Evolutionary conservation across 2,888 invertebrate genomes (phyloP), one percentile per base, ranked within the genome.

Genomic region (Willowsia nigromaculata): DNA sequence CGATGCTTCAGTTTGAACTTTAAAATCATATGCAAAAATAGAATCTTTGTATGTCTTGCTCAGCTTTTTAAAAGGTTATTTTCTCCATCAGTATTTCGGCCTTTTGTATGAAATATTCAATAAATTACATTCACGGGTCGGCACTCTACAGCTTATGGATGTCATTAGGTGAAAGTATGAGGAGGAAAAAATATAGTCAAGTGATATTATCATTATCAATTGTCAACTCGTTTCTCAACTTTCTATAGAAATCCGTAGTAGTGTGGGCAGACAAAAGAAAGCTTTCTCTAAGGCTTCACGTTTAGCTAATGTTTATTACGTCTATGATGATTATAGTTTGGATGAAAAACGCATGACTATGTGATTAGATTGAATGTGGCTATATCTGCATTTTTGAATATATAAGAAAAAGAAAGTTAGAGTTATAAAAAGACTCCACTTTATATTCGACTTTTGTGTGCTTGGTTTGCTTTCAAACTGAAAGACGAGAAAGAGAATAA

Each of bases 121-220:
- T 65, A 65, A 30, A n/a, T n/a, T n/a, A n/a, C 15, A n/a, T 65
- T 65, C 37, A n/a, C 37, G 1, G 30, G n/a, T 25, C 62, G 62
- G 62, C 62, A 62, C 27, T 25, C 25, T 65, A 78, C 56, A 85
- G 78, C 62, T 85, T 85, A 78, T 85, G 65, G 85, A 85, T 78
- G 65, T 85, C 85, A 78, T 85, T 78, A 85, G 76, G 62, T 76
- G 43, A 62, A 53, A 56, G 85, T 74, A 27, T 25, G 15, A n/a
- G 18, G 11, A 53, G 25, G 68, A 43, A 65, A 53, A n/a, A 50
- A 65, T 18, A 43, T 62, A 25, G 27, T 13, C 33, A 33, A 22
- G 22, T 33, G 83, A 53, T 71, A 37, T 71, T 84, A 71, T 84
- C 71, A 84, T 6, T 37, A 37, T 37, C 9, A 37, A 37, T 68